These are phyloP conservation scores for Eledona agricola DNA, from an alignment of 2,888 invertebrate genomes.

Conservation along the genomic window DNA sequence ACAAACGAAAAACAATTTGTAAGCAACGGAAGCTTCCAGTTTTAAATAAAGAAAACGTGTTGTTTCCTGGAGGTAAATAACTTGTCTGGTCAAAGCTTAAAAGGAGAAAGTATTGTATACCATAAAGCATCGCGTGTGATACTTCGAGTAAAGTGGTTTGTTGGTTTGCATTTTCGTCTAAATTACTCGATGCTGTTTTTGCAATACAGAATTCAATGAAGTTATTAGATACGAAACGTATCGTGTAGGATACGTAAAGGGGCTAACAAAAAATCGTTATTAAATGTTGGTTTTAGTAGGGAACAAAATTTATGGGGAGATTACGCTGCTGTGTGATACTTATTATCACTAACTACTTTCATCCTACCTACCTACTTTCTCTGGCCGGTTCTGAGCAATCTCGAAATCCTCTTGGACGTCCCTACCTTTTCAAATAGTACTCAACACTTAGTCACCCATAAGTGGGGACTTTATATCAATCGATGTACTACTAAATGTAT, in stretches of 20 bases:
- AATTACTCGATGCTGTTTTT: too few species aligned
- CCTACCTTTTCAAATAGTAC: constrained; percentile 46
- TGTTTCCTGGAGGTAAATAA: constrained; percentile 28
- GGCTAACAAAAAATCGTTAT: too few species aligned
- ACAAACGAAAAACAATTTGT: too few species aligned
- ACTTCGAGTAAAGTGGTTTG: constrained; percentile 17
- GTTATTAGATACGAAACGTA: too few species aligned
- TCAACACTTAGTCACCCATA: constrained; percentile 40
- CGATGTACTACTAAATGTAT: constrained; percentile 52
- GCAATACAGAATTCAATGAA: too few species aligned
- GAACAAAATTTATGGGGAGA: constrained; percentile 51
- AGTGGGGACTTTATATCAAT: constrained; percentile 47
- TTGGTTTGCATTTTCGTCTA: too few species aligned
- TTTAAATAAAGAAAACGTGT: constrained; percentile 25
- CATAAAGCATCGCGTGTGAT: constrained; percentile 27
- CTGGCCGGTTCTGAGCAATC: constrained; percentile 52
- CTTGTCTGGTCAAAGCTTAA: constrained; percentile 33
- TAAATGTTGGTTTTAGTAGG: too few species aligned
- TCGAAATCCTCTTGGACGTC: constrained; percentile 45
- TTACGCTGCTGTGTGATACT: constrained; percentile 52
- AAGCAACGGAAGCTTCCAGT: too few species aligned
- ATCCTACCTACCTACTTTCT: constrained; percentile 58
- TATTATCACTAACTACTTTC: constrained; percentile 56
- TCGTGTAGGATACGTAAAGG: constrained; percentile 1
- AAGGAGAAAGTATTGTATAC: constrained; percentile 38